phyloP scores from a whole-genome alignment of 2,797 vertebrate genomes.

The Columba guinea region DNA sequence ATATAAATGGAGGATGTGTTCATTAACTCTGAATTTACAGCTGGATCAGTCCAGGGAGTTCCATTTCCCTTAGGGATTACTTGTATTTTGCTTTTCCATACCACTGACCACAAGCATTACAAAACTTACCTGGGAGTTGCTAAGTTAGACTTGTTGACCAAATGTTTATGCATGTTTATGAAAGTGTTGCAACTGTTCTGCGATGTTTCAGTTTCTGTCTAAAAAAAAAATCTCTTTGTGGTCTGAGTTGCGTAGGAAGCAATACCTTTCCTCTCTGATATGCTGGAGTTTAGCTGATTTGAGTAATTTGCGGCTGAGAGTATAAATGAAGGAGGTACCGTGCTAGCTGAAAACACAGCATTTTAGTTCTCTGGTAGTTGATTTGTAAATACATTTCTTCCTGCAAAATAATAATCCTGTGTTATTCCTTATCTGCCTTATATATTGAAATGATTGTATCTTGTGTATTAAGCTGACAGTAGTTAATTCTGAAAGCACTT shows the following conservation, averaged over 20 bases:
- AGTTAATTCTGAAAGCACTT: constrained; percentile 47
- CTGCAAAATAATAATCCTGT: neutral
- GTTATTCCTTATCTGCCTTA: neutral
- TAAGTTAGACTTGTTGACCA: neutral
- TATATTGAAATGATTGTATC: neutral
- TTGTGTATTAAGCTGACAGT: constrained; percentile 14
- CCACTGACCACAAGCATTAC: neutral
- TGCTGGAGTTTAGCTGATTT: neutral
- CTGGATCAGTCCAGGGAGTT: neutral
- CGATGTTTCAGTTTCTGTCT: neutral
- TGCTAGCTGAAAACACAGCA: neutral
- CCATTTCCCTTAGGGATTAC: neutral
- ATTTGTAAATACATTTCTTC: neutral
- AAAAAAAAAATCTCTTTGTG: neutral
- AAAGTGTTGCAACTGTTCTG: neutral
- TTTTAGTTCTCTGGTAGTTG: neutral
- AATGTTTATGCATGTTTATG: neutral
- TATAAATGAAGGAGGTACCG: neutral
- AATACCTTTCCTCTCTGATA: neutral
- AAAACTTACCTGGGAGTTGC: neutral
- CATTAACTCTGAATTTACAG: neutral
- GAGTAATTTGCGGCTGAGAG: neutral
- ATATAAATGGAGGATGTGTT: neutral
- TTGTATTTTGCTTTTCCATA: neutral
- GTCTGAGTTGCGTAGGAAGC: neutral